Evolutionary conservation across 1,140 invertebrate genomes (phyloP).

Genomic region (Drosophila kohkoa): DNA sequence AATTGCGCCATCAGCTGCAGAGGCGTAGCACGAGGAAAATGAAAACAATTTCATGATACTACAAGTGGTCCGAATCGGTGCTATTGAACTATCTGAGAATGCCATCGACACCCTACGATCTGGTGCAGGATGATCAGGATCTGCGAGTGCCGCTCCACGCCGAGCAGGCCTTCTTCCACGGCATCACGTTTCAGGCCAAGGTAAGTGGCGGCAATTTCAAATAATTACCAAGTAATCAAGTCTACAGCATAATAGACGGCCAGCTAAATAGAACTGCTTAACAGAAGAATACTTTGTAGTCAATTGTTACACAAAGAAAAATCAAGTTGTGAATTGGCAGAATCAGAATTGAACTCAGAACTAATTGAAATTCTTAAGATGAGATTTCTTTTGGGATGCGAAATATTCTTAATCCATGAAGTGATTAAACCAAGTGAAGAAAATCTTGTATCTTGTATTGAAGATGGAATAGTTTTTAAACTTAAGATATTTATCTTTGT

Average conservation of each 20-base stretch:
- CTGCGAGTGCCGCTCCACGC: constrained; percentile 96
- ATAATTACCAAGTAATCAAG: background rate
- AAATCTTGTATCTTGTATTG: too few relatives aligned
- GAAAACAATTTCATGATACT: constrained; percentile 85
- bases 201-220: constrained; percentile 86
- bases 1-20: constrained; percentile 80
- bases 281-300: background rate
- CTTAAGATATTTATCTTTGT: too few relatives aligned
- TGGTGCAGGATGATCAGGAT: constrained; percentile 97
- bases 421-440: too few relatives aligned
- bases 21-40: constrained; percentile 84
- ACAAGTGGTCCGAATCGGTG: constrained; percentile 85
- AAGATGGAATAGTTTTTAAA: too few relatives aligned
- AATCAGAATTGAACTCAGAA: too few relatives aligned
- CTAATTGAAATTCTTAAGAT: too few relatives aligned
- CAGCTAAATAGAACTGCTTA: background rate
- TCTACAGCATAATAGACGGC: too few relatives aligned
- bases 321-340: too few relatives aligned
- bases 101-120: constrained; percentile 96
- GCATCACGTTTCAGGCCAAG: constrained; percentile 98
- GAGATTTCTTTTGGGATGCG: too few relatives aligned
- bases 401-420: too few relatives aligned
- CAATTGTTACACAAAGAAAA: too few relatives aligned
- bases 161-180: constrained; percentile 98
- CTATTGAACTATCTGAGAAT: constrained; percentile 87